These are phyloP conservation scores for Xiphias gladius DNA, from an alignment of 2,113 vertebrate species.

Conservation along the genomic window DNA sequence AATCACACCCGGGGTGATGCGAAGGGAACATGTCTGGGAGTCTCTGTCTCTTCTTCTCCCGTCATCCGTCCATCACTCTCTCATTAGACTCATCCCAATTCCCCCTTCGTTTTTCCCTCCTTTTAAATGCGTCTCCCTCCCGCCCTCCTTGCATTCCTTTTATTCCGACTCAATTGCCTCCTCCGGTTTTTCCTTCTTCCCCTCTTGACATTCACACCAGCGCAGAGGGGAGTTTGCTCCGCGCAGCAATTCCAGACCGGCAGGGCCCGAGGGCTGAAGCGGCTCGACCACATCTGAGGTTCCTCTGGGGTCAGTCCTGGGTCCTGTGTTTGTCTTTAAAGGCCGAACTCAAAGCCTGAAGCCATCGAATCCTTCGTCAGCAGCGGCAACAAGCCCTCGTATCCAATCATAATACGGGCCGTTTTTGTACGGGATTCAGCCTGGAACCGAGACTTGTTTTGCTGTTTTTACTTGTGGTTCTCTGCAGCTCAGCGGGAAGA, in stretches of 20 bases:
- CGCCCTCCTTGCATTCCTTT: constrained; percentile 14
- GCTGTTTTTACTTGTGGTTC: constrained; percentile 2
- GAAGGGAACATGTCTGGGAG: too few species aligned
- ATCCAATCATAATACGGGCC: constrained; percentile 36
- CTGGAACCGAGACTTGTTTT: constrained; percentile 5
- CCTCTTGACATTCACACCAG: constrained; percentile 3
- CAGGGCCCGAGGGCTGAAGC: not conserved
- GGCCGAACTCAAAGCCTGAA: constrained; percentile 44
- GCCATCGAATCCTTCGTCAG: constrained; percentile 19
- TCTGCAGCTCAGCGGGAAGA: not conserved
- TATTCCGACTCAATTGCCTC: constrained; percentile 10
- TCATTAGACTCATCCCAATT: not conserved
- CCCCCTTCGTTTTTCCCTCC: not conserved
- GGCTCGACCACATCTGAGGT: constrained; percentile 53
- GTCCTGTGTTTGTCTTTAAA: constrained; percentile 43
- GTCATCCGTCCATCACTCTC: not conserved
- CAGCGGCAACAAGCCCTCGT: constrained; percentile 42
- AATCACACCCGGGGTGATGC: too few species aligned
- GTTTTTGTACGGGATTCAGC: not conserved
- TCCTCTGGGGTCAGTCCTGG: constrained; percentile 46
- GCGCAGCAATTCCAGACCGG: constrained; percentile 53
- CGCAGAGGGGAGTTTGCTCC: constrained; percentile 52
- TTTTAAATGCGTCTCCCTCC: not conserved
- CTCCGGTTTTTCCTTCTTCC: not conserved
- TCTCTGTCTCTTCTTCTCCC: not conserved